Conservation (phyloP, 1,140 invertebrate genomes). For the Bemisia tabaci region DNA sequence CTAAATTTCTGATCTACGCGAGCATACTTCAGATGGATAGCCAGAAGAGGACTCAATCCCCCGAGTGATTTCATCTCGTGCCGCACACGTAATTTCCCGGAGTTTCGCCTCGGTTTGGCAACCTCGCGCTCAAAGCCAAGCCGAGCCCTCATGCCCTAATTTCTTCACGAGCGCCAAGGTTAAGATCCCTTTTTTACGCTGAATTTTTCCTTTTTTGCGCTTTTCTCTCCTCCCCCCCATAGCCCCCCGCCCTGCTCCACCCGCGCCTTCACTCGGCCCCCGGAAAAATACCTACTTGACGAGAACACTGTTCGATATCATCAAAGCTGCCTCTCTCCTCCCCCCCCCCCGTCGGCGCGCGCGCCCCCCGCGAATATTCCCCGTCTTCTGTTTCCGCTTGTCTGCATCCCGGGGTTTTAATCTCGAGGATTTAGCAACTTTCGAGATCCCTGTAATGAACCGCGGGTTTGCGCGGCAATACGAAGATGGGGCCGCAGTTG, state of each 20-base stretch:
- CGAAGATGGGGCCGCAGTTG: too few species aligned
- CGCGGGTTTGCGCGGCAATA: too few species aligned
- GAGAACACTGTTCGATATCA: neutral
- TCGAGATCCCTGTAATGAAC: too few species aligned
- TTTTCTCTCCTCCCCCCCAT: neutral
- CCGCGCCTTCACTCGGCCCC: neutral
- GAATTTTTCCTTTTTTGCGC: neutral
- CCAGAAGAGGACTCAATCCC: too few species aligned
- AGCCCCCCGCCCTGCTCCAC: neutral
- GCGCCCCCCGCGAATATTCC: too few species aligned
- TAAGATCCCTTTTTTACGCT: neutral
- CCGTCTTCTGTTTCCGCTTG: neutral
- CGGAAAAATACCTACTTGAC: neutral
- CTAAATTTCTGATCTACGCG: too few species aligned
- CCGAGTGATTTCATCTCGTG: too few species aligned
- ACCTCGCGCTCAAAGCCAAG: neutral
- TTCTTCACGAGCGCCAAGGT: neutral
- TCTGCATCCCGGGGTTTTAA: neutral
- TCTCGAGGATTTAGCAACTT: neutral
- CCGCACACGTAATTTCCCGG: too few species aligned
- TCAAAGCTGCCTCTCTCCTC: neutral
- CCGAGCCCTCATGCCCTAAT: neutral
- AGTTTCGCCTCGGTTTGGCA: neutral
- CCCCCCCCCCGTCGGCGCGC: too few species aligned
- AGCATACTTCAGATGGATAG: too few species aligned